Percentiles rank a stretch among this genome's conserved stretches.
Evolutionary conservation across 2,113 vertebrate genomes (phyloP).

Genomic region (Cheilinus undulatus): DNA sequence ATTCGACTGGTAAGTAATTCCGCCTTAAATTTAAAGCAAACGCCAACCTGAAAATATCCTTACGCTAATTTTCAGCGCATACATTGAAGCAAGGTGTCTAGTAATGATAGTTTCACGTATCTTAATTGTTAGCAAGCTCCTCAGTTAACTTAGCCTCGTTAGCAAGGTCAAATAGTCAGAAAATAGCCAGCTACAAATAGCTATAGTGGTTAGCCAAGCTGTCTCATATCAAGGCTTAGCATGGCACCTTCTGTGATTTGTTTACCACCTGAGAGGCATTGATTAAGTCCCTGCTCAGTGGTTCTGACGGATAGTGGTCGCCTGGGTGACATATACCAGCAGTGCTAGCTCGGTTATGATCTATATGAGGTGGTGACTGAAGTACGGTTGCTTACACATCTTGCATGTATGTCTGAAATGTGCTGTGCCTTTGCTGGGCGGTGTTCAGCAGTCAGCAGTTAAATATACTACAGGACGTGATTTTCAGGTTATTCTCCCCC

Average conservation of each 20-base stretch:
- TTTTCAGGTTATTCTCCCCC: conserved; percentile 48
- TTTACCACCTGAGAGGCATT: neutral
- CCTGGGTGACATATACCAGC: conserved; percentile 9
- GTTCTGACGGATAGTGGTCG: neutral
- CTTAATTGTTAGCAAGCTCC: conserved; percentile 16
- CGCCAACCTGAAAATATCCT: no score
- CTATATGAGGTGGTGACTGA: conserved; percentile 4
- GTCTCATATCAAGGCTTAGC: neutral
- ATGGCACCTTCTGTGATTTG: conserved; percentile 15
- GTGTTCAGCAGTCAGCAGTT: neutral
- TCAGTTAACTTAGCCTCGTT: neutral
- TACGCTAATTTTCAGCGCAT: no score
- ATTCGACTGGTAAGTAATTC: conserved; percentile 55
- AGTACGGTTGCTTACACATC: neutral
- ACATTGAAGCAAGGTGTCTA: neutral
- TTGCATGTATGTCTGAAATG: neutral
- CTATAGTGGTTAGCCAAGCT: conserved; percentile 41
- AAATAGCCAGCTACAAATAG: conserved; percentile 32
- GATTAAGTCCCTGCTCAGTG: neutral
- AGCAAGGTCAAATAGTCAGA: conserved; percentile 34
- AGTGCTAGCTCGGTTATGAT: no score
- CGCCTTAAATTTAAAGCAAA: neutral
- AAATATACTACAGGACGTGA: conserved; percentile 22
- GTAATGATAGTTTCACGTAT: neutral
- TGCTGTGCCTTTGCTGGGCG: neutral